Percentiles rank a stretch among this genome's conserved stretches.
Conservation (phyloP, 2,797 vertebrate genomes). For the Nyctibius grandis region DNA sequence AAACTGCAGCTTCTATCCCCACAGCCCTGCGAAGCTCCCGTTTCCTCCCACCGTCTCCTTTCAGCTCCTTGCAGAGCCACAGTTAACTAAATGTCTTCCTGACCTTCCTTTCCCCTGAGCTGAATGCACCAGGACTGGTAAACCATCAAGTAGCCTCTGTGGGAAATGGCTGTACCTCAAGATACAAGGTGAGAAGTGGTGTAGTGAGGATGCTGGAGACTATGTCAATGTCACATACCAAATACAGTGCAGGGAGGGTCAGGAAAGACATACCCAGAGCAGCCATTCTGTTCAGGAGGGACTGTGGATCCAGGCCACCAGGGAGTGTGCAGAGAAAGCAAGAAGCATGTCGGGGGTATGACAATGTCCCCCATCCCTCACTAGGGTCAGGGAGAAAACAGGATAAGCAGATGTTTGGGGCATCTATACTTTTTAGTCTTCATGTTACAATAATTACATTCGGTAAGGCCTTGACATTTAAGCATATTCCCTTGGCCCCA, state of each 20-base stretch:
- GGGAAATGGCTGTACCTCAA: background rate
- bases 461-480: background rate
- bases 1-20: background rate
- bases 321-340: background rate
- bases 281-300: background rate
- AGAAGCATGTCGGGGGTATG: background rate
- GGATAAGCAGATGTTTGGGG: background rate
- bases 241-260: background rate
- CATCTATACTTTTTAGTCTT: background rate
- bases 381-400: background rate
- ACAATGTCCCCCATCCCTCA: background rate
- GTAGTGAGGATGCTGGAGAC: background rate
- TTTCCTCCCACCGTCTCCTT: background rate
- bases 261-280: background rate
- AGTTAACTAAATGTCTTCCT: background rate
- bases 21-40: background rate
- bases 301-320: background rate
- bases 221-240: background rate
- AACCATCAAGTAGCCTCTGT: background rate
- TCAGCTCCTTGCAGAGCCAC: background rate
- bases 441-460: background rate
- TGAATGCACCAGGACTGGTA: background rate
- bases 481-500: background rate
- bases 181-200: background rate
- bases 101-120: background rate